These are phyloP conservation scores for Listronotus oregonensis DNA, from an alignment of 1,140 invertebrate species.

Conservation along the genomic window DNA sequence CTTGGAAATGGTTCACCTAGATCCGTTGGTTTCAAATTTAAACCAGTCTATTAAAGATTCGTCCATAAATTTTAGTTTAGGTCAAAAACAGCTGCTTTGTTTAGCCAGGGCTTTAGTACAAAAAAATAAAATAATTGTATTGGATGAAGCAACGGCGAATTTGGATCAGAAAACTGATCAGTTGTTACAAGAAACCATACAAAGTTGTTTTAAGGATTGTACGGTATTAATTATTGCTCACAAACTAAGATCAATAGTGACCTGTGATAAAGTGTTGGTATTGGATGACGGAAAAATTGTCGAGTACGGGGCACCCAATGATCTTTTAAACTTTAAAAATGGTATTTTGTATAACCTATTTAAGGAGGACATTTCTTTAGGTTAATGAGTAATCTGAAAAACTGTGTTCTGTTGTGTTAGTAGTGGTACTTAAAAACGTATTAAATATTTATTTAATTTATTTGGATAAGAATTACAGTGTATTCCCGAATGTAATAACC, in stretches of 20 bases:
- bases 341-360: constrained; percentile 59
- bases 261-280: constrained; percentile 1
- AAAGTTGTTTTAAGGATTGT: neutral
- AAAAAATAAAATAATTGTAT: neutral
- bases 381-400: too few species aligned
- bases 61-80: neutral
- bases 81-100: neutral
- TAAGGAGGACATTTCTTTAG: too few species aligned
- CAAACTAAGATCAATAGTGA: neutral
- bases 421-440: too few species aligned
- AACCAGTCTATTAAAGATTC: neutral
- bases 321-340: constrained; percentile 65
- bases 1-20: neutral
- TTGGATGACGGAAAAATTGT: constrained; percentile 50
- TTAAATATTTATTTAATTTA: too few species aligned
- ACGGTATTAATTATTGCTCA: neutral
- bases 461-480: too few species aligned
- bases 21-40: neutral
- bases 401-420: too few species aligned
- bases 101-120: constrained; percentile 1
- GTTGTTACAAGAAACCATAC: constrained; percentile 2
- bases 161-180: neutral
- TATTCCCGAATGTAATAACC: too few species aligned
- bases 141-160: constrained; percentile 3
- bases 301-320: constrained; percentile 74